Evolutionary conservation across 2,113 vertebrate genomes (phyloP).

Genomic region (Hirundichthys speculiger): DNA sequence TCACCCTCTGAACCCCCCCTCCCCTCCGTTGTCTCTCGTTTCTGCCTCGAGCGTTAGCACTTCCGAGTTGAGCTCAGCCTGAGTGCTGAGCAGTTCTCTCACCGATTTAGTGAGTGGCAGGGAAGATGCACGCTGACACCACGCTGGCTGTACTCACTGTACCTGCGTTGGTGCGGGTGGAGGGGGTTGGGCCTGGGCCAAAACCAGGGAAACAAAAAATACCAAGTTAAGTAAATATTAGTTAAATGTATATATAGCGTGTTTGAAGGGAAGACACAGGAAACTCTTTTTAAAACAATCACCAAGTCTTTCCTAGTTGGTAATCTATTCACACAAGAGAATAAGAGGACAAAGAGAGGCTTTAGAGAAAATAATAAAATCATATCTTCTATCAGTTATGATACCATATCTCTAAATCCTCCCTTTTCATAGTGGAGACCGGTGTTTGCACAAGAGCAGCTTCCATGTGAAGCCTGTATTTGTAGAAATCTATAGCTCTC

Average conservation of each 20-base stretch:
- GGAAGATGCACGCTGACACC: slow-evolving; percentile 80
- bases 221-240: slow-evolving; percentile 12
- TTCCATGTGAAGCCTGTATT: slow-evolving; percentile 51
- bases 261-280: too few relatives aligned
- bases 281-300: slow-evolving; percentile 46
- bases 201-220: not conserved
- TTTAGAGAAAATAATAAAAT: slow-evolving; percentile 47
- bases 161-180: slow-evolving; percentile 18
- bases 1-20: not conserved
- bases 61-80: slow-evolving; percentile 92
- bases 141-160: slow-evolving; percentile 42
- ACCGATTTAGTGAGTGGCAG: slow-evolving; percentile 84
- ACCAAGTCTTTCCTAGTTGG: slow-evolving; percentile 48
- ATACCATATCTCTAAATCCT: slow-evolving; percentile 63
- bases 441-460: slow-evolving; percentile 60
- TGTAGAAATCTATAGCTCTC: slow-evolving; percentile 49
- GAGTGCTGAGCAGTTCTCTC: slow-evolving; percentile 83
- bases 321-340: slow-evolving; percentile 43
- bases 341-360: slow-evolving; percentile 37
- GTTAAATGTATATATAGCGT: too few relatives aligned
- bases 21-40: slow-evolving; percentile 49
- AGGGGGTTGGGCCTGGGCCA: not conserved
- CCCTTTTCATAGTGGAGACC: slow-evolving; percentile 57
- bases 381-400: slow-evolving; percentile 47
- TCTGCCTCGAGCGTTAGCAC: slow-evolving; percentile 80